These are phyloP conservation scores for Porites rus DNA, from an alignment of 92 coral and sea anemone species.

Conservation along the genomic window DNA sequence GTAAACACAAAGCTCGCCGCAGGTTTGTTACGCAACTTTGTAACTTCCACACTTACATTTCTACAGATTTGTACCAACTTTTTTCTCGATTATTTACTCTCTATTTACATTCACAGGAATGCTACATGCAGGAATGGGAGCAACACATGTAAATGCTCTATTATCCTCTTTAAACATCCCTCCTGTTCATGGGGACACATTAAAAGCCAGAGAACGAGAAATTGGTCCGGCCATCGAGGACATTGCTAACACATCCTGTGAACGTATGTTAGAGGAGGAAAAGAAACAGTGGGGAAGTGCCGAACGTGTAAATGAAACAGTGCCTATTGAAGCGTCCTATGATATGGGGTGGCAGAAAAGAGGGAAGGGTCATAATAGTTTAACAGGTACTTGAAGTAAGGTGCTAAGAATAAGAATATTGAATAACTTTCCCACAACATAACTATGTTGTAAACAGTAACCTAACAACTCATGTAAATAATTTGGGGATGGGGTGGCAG, in stretches of 20 bases:
- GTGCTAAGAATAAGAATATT: neutral
- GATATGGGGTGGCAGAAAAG: conserved; percentile 16
- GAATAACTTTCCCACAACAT: neutral
- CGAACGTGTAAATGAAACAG: neutral
- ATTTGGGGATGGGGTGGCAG: too few relatives aligned
- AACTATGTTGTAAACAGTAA: neutral
- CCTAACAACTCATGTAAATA: neutral
- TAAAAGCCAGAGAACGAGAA: conserved; percentile 7
- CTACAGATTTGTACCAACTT: neutral
- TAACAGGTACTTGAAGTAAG: conserved; percentile 15
- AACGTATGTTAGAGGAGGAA: neutral
- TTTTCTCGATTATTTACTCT: too few relatives aligned
- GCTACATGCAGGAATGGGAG: conserved; percentile 67
- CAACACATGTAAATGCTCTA: conserved; percentile 49
- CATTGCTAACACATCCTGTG: conserved; percentile 7
- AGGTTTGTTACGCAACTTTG: conserved; percentile 3
- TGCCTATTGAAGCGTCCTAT: neutral
- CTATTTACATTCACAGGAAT: conserved; percentile 16
- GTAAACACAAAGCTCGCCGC: conserved; percentile 11
- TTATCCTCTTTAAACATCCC: conserved; percentile 51
- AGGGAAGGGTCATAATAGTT: conserved; percentile 22
- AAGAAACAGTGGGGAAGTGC: neutral
- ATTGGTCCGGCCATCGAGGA: neutral
- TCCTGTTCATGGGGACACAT: neutral
- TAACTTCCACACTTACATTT: neutral